Evolutionary conservation across 2,888 invertebrate genomes (phyloP).

Genomic region (Epirrhoe tristata): DNA sequence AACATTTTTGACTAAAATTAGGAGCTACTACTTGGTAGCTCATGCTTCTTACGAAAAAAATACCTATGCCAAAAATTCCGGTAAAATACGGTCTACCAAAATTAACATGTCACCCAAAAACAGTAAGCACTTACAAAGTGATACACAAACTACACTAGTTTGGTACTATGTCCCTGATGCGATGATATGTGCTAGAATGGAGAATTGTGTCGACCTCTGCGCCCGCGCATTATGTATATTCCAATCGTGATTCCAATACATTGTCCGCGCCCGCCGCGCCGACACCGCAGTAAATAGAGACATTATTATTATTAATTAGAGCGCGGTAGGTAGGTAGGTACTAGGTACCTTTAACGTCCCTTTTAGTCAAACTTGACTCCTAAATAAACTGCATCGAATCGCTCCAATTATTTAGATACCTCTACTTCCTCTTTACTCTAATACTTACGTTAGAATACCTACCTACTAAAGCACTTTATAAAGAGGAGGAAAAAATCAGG

Average conservation of each 20-base stretch:
- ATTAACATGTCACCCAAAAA: not conserved
- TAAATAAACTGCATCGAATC: not conserved
- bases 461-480: no score
- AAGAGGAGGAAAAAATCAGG: no score
- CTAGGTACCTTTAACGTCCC: not conserved
- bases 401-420: no score
- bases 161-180: not conserved
- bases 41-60: no score
- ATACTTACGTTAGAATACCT: no score
- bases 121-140: not conserved
- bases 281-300: conserved; percentile 5
- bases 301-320: conserved; percentile 20
- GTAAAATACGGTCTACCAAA: not conserved
- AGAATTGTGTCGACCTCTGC: conserved; percentile 17
- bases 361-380: not conserved
- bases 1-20: no score
- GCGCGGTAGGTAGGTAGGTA: not conserved
- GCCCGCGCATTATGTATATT: conserved; percentile 19
- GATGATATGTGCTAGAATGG: conserved; percentile 17
- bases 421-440: no score
- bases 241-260: conserved; percentile 19
- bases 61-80: no score
- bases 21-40: no score
- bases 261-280: not conserved
- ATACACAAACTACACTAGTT: not conserved